Conservation (phyloP, 2,113 vertebrate species). For the Merops nubicus region DNA sequence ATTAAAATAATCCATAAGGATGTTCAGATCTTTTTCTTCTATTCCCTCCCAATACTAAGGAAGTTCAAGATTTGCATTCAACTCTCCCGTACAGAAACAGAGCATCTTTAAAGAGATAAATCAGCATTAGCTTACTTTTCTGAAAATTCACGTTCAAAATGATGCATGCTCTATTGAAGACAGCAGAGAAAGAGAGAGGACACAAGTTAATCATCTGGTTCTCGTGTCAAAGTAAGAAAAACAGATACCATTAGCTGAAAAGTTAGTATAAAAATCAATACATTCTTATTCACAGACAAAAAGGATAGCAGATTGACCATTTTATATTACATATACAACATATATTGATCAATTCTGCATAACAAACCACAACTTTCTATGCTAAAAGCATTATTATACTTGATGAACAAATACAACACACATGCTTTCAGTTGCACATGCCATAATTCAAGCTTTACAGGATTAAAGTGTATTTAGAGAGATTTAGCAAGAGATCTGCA, state of each 20-base stretch:
- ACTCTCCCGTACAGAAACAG: constrained; percentile 69
- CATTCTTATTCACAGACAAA: constrained; percentile 8
- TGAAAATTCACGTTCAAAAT: constrained; percentile 93
- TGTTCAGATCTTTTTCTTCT: constrained; percentile 12
- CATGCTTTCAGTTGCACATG: neutral
- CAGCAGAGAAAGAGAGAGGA: constrained; percentile 78
- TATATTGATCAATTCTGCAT: neutral
- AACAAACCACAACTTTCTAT: neutral
- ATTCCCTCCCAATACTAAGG: constrained; percentile 28
- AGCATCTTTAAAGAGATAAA: constrained; percentile 86
- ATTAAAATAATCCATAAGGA: constrained; percentile 24
- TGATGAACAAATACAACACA: neutral
- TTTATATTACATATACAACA: neutral
- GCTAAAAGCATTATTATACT: neutral
- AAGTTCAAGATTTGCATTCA: constrained; percentile 46
- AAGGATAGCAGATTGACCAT: neutral
- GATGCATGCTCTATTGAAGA: constrained; percentile 96
- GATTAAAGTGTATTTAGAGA: constrained; percentile 7
- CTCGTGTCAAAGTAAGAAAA: constrained; percentile 66
- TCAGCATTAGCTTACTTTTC: constrained; percentile 93
- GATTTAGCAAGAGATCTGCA: constrained; percentile 13
- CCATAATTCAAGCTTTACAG: neutral
- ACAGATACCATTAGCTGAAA: constrained; percentile 54
- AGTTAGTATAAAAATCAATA: constrained; percentile 20
- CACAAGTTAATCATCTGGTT: constrained; percentile 75